phyloP scores from a whole-genome alignment of 2,888 invertebrate genomes.

The Nowickia ferox region DNA sequence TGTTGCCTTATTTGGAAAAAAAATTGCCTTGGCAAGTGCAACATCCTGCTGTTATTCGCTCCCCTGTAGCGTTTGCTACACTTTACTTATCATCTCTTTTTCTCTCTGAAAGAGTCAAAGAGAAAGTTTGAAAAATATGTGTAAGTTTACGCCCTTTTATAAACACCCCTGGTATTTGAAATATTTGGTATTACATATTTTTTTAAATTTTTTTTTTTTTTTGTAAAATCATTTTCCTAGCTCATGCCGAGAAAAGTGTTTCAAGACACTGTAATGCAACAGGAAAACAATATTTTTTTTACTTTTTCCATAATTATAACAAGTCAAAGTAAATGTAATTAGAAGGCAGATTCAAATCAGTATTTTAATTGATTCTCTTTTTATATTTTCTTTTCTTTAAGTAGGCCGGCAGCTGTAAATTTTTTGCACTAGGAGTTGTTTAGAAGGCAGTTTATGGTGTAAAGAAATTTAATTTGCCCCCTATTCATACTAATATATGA shows the following conservation, averaged over 20 bases:
- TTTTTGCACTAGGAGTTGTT: constrained; percentile 22
- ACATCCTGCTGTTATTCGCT: constrained; percentile 61
- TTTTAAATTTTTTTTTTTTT: constrained; percentile 30
- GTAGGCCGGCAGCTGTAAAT: constrained; percentile 12
- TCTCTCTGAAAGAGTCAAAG: constrained; percentile 13
- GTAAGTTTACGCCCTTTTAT: constrained; percentile 48
- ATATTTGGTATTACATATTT: not conserved
- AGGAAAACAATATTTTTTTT: not conserved
- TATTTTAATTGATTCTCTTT: constrained; percentile 24
- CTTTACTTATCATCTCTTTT: constrained; percentile 31
- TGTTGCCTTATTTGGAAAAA: not conserved
- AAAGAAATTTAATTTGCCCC: too few species aligned
- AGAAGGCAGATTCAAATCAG: constrained; percentile 19
- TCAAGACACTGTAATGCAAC: constrained; percentile 44
- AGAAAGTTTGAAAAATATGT: constrained; percentile 34
- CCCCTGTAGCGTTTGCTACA: constrained; percentile 41
- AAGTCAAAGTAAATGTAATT: not conserved
- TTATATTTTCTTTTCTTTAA: not conserved
- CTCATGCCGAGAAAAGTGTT: constrained; percentile 66
- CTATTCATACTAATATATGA: too few species aligned
- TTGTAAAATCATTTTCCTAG: constrained; percentile 38
- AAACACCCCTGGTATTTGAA: constrained; percentile 53
- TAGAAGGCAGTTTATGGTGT: not conserved
- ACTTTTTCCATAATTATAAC: constrained; percentile 4
- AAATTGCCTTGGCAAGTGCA: constrained; percentile 55